phyloP scores from a whole-genome alignment of 2,888 invertebrate species.

The Hypomecis punctinalis region DNA sequence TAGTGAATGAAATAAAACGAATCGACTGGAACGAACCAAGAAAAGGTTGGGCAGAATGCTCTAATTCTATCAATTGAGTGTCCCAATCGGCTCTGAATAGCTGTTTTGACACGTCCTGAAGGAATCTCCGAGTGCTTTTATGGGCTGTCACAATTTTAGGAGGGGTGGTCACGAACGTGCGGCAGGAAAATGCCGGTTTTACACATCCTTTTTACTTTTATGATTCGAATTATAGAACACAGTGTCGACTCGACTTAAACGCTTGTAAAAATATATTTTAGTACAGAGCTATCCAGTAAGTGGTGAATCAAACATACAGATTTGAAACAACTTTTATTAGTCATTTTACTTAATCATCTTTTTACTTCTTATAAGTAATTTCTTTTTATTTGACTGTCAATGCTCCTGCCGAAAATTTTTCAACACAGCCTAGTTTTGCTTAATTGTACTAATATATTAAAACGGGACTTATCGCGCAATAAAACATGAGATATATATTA shows the following conservation, averaged over 20 bases:
- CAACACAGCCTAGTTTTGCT: no score
- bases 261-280: no score
- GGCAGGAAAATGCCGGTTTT: constrained; percentile 5
- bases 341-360: no score
- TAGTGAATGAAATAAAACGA: constrained; percentile 56
- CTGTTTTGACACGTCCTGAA: constrained; percentile 32
- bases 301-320: no score
- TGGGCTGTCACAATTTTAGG: constrained; percentile 21
- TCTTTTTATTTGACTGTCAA: no score
- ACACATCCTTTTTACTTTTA: background rate
- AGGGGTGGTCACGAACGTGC: background rate
- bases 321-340: no score
- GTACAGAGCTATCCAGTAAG: no score
- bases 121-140: constrained; percentile 23
- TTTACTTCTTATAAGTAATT: no score
- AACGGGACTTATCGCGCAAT: no score
- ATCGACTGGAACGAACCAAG: constrained; percentile 38
- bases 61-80: constrained; percentile 32
- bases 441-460: no score
- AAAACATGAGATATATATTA: no score
- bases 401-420: no score
- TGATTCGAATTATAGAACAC: background rate
- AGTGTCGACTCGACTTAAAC: background rate
- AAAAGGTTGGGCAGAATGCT: constrained; percentile 39
- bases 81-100: constrained; percentile 25